Evolutionary conservation across 1,140 invertebrate genomes (phyloP).

Genomic region (Diprion similis): DNA sequence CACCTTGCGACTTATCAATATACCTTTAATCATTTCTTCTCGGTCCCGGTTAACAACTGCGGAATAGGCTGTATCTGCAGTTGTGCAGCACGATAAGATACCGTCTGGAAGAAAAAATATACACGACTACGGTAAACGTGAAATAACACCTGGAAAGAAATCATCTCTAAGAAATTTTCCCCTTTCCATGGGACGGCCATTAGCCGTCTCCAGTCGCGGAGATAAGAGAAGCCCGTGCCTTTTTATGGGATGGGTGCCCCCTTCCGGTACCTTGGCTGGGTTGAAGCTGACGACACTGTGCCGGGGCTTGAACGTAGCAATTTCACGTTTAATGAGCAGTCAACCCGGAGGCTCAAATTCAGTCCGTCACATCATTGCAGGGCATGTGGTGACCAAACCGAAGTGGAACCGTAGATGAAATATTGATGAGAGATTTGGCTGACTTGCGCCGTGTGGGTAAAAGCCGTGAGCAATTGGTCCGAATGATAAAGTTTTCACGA

Average conservation of each 20-base stretch:
- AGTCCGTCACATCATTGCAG: neutral
- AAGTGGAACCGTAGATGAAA: neutral
- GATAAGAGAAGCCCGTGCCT: neutral
- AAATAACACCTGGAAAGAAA: too few species aligned
- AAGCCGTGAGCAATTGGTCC: neutral
- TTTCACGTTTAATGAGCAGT: neutral
- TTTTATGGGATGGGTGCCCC: neutral
- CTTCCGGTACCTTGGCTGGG: neutral
- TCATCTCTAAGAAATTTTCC: too few species aligned
- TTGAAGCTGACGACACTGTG: neutral
- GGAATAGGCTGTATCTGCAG: neutral
- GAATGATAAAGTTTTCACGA: neutral
- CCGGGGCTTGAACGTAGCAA: neutral
- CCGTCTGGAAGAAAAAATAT: neutral
- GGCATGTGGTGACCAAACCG: neutral
- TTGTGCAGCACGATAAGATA: conserved; percentile 2
- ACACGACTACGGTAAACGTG: too few species aligned
- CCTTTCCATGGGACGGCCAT: neutral
- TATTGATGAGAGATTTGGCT: neutral
- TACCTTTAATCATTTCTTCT: neutral
- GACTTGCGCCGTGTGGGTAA: too few species aligned
- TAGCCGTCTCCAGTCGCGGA: neutral
- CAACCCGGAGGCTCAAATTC: neutral
- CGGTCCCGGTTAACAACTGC: neutral
- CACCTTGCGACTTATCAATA: neutral